Evolutionary conservation across 2,113 vertebrate species (phyloP).

Genomic region (cat (Felis catus)): DNA sequence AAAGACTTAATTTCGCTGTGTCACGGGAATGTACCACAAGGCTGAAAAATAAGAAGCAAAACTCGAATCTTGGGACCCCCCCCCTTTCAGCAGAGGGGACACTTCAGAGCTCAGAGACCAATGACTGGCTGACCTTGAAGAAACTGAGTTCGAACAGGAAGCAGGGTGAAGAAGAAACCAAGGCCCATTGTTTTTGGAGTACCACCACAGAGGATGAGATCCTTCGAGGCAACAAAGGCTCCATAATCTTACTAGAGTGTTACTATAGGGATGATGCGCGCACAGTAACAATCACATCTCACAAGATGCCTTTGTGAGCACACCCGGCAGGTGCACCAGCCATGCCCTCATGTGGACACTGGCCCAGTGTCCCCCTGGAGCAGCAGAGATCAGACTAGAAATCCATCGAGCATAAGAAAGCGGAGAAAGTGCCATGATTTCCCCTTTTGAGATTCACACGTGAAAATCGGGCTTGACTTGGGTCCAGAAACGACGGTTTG

Average conservation of each 20-base stretch:
- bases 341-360: fast-evolving
- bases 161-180: background rate
- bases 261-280: background rate
- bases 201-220: background rate
- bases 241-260: background rate
- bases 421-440: background rate
- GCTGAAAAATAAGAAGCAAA: background rate
- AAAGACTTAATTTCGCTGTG: background rate
- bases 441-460: background rate
- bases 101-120: background rate
- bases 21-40: too few species aligned
- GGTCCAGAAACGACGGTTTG: background rate
- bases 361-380: background rate
- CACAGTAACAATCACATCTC: background rate
- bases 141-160: background rate
- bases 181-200: background rate
- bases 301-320: background rate
- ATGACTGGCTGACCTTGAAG: background rate
- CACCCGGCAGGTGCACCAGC: background rate
- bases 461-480: background rate
- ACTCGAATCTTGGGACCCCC: background rate
- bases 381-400: background rate
- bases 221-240: background rate
- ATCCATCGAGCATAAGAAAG: background rate
- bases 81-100: background rate